These are phyloP conservation scores for Microcebus tavaratra DNA, from an alignment of 2,113 vertebrate genomes.

Conservation along the genomic window DNA sequence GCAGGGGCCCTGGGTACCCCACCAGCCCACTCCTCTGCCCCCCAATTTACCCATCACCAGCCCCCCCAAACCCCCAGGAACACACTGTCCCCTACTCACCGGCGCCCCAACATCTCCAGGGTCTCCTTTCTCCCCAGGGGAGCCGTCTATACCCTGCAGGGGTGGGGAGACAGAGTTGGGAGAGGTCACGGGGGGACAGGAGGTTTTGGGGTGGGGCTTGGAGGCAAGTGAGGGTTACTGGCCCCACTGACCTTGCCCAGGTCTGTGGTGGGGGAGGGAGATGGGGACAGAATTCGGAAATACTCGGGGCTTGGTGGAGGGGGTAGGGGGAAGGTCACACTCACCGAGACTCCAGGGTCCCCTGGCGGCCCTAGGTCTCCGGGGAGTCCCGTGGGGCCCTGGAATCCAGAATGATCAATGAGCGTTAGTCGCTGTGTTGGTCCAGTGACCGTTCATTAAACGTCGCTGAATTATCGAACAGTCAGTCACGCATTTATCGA, in stretches of 20 bases:
- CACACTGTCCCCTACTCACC: conserved; percentile 82
- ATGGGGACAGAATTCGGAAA: neutral
- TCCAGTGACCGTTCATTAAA: too few relatives aligned
- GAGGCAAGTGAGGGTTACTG: neutral
- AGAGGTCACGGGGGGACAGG: neutral
- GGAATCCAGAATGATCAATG: neutral
- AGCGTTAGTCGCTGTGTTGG: too few relatives aligned
- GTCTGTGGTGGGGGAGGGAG: neutral
- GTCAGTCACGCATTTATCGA: neutral
- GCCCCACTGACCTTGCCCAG: neutral
- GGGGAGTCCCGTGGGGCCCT: conserved; percentile 93
- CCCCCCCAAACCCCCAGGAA: neutral
- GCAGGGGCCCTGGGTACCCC: neutral
- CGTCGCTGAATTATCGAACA: neutral
- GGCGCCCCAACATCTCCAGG: conserved; percentile 89
- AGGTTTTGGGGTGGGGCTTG: neutral
- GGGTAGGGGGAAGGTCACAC: neutral
- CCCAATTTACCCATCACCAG: neutral
- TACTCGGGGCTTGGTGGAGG: neutral
- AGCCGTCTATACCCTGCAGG: conserved; percentile 90
- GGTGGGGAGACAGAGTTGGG: conserved; percentile 82
- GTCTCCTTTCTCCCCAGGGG: conserved; percentile 90
- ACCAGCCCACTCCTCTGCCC: neutral
- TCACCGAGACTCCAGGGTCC: conserved; percentile 89
- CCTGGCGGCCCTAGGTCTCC: conserved; percentile 84